Evolutionary conservation across 1,140 invertebrate species (phyloP).

Genomic region (Physella acuta): DNA sequence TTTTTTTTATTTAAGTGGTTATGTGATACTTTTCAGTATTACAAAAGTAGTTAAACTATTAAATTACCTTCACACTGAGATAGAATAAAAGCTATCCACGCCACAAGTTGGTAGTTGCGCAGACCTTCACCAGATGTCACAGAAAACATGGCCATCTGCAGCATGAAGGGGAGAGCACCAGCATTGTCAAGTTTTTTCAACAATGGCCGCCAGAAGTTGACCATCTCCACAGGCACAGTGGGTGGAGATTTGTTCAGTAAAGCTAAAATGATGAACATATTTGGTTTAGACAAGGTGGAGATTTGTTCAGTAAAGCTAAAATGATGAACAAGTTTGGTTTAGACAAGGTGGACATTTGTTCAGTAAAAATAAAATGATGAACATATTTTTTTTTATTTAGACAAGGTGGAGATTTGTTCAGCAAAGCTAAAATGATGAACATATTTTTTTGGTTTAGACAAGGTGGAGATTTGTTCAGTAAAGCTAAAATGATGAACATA

Average conservation of each 20-base stretch:
- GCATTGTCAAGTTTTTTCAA: slow-evolving; percentile 11
- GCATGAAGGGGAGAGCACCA: slow-evolving; percentile 2
- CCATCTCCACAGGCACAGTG: slow-evolving; percentile 6
- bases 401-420: no score
- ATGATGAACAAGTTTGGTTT: no score
- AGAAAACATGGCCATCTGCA: slow-evolving; percentile 13
- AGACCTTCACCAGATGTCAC: slow-evolving; percentile 10
- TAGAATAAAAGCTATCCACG: slow-evolving; percentile 9
- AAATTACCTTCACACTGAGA: slow-evolving; percentile 4
- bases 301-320: no score
- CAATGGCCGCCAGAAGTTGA: slow-evolving; percentile 12
- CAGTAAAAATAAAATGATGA: no score
- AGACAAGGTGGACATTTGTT: no score
- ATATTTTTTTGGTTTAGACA: background rate
- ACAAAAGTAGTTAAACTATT: background rate
- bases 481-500: no score
- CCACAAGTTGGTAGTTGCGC: slow-evolving; percentile 19
- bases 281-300: background rate
- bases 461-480: background rate
- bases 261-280: background rate
- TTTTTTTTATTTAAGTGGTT: background rate
- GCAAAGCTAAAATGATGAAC: no score
- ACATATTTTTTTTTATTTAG: no score
- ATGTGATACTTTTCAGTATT: background rate
- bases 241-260: no score